phyloP scores from a whole-genome alignment of 2,888 invertebrate species.

The Mechanitis messenoides region DNA sequence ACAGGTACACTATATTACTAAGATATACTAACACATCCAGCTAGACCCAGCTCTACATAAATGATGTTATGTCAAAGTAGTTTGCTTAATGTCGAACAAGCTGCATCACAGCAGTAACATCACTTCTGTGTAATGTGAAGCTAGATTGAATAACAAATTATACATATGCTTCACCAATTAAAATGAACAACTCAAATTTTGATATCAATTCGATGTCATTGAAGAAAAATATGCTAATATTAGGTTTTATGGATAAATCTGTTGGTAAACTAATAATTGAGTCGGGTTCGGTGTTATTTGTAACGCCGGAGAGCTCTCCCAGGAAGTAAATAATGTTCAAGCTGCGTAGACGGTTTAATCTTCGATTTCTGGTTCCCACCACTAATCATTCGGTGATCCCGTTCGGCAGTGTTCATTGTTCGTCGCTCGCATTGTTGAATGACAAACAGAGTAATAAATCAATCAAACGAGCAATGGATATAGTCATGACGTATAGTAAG shows the following conservation, averaged over 20 bases:
- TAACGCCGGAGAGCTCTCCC: too few relatives aligned
- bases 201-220: too few relatives aligned
- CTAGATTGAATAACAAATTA: too few relatives aligned
- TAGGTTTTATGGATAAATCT: too few relatives aligned
- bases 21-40: neutral
- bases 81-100: constrained; percentile 3
- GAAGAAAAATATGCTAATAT: too few relatives aligned
- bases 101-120: neutral
- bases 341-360: constrained; percentile 2
- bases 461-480: constrained; percentile 57
- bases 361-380: constrained; percentile 21
- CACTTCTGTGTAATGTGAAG: neutral
- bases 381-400: constrained; percentile 39
- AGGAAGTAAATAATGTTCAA: too few relatives aligned
- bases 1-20: neutral
- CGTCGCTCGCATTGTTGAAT: constrained; percentile 44
- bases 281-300: too few relatives aligned
- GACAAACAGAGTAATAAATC: constrained; percentile 63
- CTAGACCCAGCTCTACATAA: constrained; percentile 5
- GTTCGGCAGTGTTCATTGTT: constrained; percentile 46
- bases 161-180: too few relatives aligned
- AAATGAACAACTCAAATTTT: too few relatives aligned
- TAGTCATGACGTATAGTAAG: constrained; percentile 37
- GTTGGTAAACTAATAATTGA: too few relatives aligned
- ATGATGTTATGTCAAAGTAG: constrained; percentile 5